Percentiles rank a stretch among this genome's conserved stretches.
Evolutionary conservation across 2,888 invertebrate genomes (phyloP).

Genomic region (Entomobrya proxima): DNA sequence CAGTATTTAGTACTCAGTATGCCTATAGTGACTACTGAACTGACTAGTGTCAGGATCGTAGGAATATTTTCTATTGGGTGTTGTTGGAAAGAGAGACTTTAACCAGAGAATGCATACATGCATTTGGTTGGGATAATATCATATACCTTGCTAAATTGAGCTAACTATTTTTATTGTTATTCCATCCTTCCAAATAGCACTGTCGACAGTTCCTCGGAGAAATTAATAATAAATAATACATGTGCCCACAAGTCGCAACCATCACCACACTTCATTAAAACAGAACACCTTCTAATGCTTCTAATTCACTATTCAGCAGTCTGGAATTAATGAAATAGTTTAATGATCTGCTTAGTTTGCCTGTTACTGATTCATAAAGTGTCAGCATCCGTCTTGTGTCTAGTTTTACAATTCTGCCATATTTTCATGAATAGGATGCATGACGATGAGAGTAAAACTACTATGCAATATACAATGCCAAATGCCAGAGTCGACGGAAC

Average conservation of each 20-base stretch:
- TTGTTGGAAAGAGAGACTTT: no score
- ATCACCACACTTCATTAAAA: neutral
- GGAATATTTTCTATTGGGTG: no score
- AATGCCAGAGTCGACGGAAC: no score
- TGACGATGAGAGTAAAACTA: no score
- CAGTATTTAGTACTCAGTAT: neutral
- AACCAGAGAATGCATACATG: no score
- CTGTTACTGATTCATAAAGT: no score
- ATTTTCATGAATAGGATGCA: no score
- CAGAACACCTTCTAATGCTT: neutral
- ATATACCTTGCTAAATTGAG: neutral
- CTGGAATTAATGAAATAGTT: conserved; percentile 21
- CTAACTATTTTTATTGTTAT: conserved; percentile 17
- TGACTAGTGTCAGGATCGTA: no score
- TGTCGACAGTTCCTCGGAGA: neutral
- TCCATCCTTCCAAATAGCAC: neutral
- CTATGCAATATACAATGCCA: no score
- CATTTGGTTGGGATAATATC: neutral
- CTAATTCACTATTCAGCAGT: neutral
- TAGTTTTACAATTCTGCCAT: no score
- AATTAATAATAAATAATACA: conserved; percentile 32
- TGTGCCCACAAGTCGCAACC: neutral
- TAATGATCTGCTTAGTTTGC: neutral
- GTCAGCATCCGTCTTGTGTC: no score
- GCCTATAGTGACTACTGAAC: no score